Evolutionary conservation across 2,888 invertebrate genomes (phyloP), one percentile per base, ranked within the genome.

Genomic region (Noctua janthe): DNA sequence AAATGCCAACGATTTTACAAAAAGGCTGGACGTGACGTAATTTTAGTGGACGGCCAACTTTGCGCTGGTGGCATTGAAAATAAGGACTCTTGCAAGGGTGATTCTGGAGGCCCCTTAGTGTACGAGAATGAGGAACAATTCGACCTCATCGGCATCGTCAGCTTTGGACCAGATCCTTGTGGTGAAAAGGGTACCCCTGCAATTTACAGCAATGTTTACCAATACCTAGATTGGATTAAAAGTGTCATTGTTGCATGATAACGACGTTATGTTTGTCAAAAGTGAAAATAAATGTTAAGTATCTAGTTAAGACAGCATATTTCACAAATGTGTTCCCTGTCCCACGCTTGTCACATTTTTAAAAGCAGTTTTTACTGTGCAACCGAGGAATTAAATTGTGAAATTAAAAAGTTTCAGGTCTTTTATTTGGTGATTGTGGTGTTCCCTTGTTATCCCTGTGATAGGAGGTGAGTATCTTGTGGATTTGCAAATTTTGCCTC

Each of bases 21-120:
- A 5, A 20, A 0, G 5, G 0, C 0, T 10, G 29, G 62, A 15
- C 62, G n/a, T 29, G 0, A 0, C 4, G 0, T 10, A 1, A 3
- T 20, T 29, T 76, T 94, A 49, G 89, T 90, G 90, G 84, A 84
- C 0, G 86, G 90, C 3, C 94, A 94, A 81, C 82, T 98, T 3
- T 98, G 98, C 90, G 97, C 97, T 1, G 98, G 98, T 1, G 98
- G 98, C 1, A 93, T 93, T 66, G 91, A 89, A 35, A 96, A 96
- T 2, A 95, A 95, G 86, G 98, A 98, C 91, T 97, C 97, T 1
- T 98, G 98, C 89, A 91, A 94, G 47, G 98, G 98, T 0, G 98
- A 98, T 87, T 97, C 97, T 69, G 98, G 98, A 1, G 98, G 98
- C 0, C 98, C 98, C 0, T 93, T 98, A 20, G 97, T 97, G 96